phyloP scores from a whole-genome alignment of 2,888 invertebrate genomes.

The Andrena minutula region DNA sequence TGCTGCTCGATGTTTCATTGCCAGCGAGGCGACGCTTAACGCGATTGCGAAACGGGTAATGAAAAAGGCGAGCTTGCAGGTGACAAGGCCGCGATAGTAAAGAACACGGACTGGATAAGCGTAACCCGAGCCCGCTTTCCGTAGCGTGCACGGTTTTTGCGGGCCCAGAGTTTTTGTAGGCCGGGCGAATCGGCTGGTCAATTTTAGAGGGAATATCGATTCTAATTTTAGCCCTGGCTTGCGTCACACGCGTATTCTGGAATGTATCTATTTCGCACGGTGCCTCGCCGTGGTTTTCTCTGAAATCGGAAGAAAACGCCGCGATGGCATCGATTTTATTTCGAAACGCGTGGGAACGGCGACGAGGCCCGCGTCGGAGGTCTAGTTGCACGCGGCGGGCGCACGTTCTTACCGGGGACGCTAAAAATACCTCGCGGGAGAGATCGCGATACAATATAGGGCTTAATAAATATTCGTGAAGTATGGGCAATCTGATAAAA shows the following conservation, averaged over 20 bases:
- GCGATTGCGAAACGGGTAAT: background rate
- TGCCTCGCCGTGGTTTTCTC: slow-evolving; percentile 8
- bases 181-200: slow-evolving; percentile 52
- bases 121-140: slow-evolving; percentile 28
- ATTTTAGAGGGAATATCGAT: slow-evolving; percentile 70
- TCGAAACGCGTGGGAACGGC: slow-evolving; percentile 7
- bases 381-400: background rate
- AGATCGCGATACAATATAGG: slow-evolving; percentile 6
- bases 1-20: background rate
- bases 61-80: too few relatives aligned
- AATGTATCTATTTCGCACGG: slow-evolving; percentile 40
- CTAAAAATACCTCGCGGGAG: slow-evolving; percentile 31
- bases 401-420: background rate
- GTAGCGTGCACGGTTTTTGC: slow-evolving; percentile 2
- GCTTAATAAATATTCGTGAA: background rate
- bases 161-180: slow-evolving; percentile 20
- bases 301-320: slow-evolving; percentile 16
- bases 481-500: background rate
- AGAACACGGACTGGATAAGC: background rate
- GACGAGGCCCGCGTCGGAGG: background rate
- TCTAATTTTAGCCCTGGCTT: slow-evolving; percentile 66
- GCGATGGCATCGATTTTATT: slow-evolving; percentile 12
- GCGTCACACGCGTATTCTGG: slow-evolving; percentile 54
- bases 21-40: background rate
- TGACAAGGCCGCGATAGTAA: background rate